Conservation (phyloP, 2,113 vertebrate genomes). For the Psephotus haematonotus region DNA sequence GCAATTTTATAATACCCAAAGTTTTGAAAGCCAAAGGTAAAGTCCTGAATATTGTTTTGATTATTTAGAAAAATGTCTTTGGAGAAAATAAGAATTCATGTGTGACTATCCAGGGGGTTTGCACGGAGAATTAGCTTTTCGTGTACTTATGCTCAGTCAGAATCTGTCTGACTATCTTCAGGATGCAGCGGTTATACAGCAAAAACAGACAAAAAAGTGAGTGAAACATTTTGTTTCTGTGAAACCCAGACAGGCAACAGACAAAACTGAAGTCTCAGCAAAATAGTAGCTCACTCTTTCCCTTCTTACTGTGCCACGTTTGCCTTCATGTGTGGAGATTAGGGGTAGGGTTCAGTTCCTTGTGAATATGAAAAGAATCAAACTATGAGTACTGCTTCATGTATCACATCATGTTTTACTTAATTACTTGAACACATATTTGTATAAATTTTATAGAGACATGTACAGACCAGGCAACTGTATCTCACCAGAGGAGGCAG, state of each 20-base stretch:
- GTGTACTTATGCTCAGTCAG: background rate
- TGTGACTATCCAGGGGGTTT: background rate
- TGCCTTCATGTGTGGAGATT: background rate
- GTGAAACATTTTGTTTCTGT: background rate
- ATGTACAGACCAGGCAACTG: background rate
- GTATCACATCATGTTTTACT: background rate
- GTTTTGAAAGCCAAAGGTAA: background rate
- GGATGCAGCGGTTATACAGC: background rate
- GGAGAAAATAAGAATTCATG: background rate
- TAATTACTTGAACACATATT: background rate
- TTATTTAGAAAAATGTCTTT: background rate
- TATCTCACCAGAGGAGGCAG: background rate
- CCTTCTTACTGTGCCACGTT: background rate
- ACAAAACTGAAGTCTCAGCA: background rate
- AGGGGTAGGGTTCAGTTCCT: background rate
- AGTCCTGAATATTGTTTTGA: background rate
- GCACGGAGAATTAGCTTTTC: background rate
- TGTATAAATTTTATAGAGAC: background rate
- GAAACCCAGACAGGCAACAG: background rate
- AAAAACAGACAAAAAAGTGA: background rate
- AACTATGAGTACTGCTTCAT: background rate
- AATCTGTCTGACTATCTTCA: background rate
- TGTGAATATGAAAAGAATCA: background rate
- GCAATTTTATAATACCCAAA: background rate
- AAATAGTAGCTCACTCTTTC: background rate